A percentile compares a stretch with the other conserved stretches of the same genome.
These are phyloP conservation scores for Solenopsis fugax DNA, from an alignment of 1,140 invertebrate genomes.

Conservation along the genomic window DNA sequence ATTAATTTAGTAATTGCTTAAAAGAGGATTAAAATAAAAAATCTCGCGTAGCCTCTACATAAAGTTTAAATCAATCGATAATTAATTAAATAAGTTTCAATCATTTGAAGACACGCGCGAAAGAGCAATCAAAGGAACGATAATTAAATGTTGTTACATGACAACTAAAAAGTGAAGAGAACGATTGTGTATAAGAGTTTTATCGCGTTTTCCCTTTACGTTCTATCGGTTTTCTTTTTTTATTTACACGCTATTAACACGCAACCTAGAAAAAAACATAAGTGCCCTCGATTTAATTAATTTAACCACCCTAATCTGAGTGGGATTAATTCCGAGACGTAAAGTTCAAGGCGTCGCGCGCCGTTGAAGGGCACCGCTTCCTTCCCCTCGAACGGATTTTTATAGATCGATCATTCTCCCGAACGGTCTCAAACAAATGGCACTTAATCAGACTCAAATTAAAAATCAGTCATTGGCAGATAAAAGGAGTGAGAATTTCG, in stretches of 20 bases:
- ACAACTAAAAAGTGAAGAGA: no score
- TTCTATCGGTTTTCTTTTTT: not conserved
- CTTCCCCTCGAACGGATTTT: not conserved
- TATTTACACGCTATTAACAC: not conserved
- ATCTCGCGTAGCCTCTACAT: no score
- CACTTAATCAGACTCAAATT: not conserved
- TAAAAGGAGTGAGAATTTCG: not conserved
- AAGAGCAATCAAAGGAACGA: not conserved
- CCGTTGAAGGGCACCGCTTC: not conserved
- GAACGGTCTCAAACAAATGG: not conserved
- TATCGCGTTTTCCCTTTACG: not conserved
- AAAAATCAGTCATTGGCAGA: not conserved
- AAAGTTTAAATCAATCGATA: no score
- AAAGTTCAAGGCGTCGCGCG: conserved; percentile 13
- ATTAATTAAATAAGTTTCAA: no score
- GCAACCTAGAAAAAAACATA: not conserved
- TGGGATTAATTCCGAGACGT: not conserved
- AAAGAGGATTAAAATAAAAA: no score
- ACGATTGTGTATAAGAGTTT: not conserved
- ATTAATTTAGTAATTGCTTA: no score
- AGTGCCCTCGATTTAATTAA: conserved; percentile 21
- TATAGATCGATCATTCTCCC: not conserved
- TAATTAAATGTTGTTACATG: not conserved
- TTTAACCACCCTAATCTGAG: conserved; percentile 20
- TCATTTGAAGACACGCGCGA: not conserved